Conservation (phyloP, 23 tunicate genomes). For the Halocynthia roretzi region DNA sequence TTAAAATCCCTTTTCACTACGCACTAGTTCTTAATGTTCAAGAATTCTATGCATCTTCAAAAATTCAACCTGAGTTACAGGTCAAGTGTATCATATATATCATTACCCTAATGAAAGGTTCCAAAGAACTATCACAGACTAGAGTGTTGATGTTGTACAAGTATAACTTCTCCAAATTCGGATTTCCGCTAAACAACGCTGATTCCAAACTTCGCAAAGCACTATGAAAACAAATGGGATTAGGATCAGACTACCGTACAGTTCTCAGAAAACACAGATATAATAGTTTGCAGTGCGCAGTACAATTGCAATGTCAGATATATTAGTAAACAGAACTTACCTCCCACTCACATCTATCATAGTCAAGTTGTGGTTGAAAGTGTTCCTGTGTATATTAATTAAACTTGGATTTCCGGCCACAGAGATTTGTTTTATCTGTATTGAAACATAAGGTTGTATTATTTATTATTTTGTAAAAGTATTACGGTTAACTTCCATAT, state of each 20-base stretch:
- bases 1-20: too few species aligned
- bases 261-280: too few species aligned
- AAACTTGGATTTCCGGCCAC: constrained; percentile 20
- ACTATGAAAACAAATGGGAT: not conserved
- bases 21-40: too few species aligned
- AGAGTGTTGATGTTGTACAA: constrained; percentile 13
- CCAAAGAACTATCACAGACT: constrained; percentile 2
- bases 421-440: constrained; percentile 16
- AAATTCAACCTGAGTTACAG: not conserved
- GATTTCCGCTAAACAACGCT: not conserved
- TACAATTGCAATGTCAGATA: too few species aligned
- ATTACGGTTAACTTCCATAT: not conserved
- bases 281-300: too few species aligned
- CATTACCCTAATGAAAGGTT: constrained; percentile 1
- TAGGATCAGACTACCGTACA: too few species aligned
- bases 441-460: not conserved
- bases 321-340: not conserved
- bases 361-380: not conserved
- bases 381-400: not conserved
- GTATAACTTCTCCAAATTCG: constrained; percentile 9
- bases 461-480: not conserved
- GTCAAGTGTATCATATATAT: not conserved
- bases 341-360: constrained; percentile 29
- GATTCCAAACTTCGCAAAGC: not conserved
- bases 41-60: not conserved